Percentiles rank a stretch among this genome's conserved stretches.
Conservation (phyloP, 2,888 invertebrate species). For the Pollenia amentaria region DNA sequence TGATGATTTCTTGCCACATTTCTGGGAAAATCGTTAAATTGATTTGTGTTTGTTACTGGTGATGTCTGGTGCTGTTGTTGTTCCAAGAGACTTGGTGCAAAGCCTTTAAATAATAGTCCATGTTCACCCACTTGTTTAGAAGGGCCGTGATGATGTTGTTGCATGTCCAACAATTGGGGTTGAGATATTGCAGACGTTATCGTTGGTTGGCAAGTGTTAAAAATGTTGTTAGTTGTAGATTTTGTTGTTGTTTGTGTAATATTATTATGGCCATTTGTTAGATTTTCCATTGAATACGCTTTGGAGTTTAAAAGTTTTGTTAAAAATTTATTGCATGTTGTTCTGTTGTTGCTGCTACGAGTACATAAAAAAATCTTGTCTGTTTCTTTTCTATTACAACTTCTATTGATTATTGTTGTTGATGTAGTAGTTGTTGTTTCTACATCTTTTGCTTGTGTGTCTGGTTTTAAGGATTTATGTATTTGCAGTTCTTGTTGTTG, state of each 20-base stretch:
- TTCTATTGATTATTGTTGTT: conserved; percentile 34
- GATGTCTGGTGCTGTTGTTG: conserved; percentile 30
- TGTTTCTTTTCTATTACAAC: conserved; percentile 43
- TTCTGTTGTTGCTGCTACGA: conserved; percentile 75
- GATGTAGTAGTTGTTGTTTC: conserved; percentile 47
- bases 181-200: conserved; percentile 68
- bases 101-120: conserved; percentile 14
- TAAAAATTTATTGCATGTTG: conserved; percentile 84
- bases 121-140: conserved; percentile 2
- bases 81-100: neutral
- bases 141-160: neutral
- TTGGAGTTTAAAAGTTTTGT: conserved; percentile 85
- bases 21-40: conserved; percentile 65
- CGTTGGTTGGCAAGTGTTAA: conserved; percentile 46
- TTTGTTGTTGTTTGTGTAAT: conserved; percentile 13
- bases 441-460: conserved; percentile 25
- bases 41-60: conserved; percentile 57
- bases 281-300: conserved; percentile 85
- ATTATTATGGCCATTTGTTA: conserved; percentile 77
- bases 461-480: conserved; percentile 63
- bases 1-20: conserved; percentile 58
- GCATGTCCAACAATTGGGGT: conserved; percentile 32
- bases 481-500: conserved; percentile 34
- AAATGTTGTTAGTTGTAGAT: conserved; percentile 15
- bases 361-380: conserved; percentile 54